Percentiles rank a stretch among this genome's conserved stretches.
These are phyloP conservation scores for Macaca fascicularis DNA, from an alignment of 2,113 vertebrate genomes.

Conservation along the genomic window T2T-MFA8v1.1 NC_088375.1:50872501-50873000, in stretches of 20 bases:
- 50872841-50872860: neutral
- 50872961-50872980: neutral
- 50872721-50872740: neutral
- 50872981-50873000: neutral
- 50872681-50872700: neutral
- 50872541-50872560: neutral
- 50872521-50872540: neutral
- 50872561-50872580: neutral
- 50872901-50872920: neutral
- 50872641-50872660: constrained; percentile 24
- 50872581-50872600: neutral
- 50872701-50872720: neutral
- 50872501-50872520: neutral
- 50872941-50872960: neutral
- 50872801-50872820: neutral
- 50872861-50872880: neutral
- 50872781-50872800: neutral
- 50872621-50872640: neutral
- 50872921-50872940: neutral
- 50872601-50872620: neutral
- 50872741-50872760: neutral
- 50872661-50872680: neutral
- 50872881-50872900: neutral
- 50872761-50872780: neutral
- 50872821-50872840: neutral